Evolutionary conservation across 2,797 vertebrate species (phyloP).

Genomic region (Bradypus variegatus): DNA sequence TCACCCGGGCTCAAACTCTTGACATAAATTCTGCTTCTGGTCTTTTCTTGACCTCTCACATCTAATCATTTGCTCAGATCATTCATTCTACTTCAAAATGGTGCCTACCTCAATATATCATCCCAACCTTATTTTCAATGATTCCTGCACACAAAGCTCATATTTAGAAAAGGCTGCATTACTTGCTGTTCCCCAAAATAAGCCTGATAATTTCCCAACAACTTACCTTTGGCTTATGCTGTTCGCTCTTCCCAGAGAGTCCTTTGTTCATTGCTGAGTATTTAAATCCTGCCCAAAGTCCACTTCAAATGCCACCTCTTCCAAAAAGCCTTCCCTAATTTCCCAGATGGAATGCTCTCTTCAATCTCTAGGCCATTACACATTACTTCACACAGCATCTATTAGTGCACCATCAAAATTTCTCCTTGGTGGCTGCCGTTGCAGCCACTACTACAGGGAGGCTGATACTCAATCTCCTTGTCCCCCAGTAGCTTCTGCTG

Average conservation of each 20-base stretch:
- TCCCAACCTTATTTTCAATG: not conserved
- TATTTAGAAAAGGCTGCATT: not conserved
- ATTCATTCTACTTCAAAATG: not conserved
- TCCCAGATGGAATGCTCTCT: not conserved
- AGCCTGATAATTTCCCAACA: not conserved
- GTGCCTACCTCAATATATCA: not conserved
- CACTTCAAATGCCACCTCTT: not conserved
- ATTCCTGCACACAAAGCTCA: not conserved
- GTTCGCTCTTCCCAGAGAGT: not conserved
- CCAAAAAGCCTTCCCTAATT: not conserved
- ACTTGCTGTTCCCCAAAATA: not conserved
- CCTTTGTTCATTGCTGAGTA: not conserved
- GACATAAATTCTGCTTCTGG: not conserved
- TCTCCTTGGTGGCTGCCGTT: not conserved
- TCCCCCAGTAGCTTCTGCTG: not conserved
- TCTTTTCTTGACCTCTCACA: not conserved
- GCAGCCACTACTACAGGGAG: not conserved
- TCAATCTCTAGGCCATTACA: not conserved
- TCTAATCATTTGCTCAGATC: not conserved
- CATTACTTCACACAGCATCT: not conserved
- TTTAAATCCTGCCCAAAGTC: not conserved
- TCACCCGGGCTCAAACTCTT: not conserved
- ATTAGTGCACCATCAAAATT: not conserved
- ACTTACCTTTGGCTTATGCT: not conserved
- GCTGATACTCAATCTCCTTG: not conserved